A percentile compares a stretch with the other conserved stretches of the same genome.
These are phyloP conservation scores for Apteryx mantelli DNA, from an alignment of 2,113 vertebrate genomes.

Conservation along the genomic window DNA sequence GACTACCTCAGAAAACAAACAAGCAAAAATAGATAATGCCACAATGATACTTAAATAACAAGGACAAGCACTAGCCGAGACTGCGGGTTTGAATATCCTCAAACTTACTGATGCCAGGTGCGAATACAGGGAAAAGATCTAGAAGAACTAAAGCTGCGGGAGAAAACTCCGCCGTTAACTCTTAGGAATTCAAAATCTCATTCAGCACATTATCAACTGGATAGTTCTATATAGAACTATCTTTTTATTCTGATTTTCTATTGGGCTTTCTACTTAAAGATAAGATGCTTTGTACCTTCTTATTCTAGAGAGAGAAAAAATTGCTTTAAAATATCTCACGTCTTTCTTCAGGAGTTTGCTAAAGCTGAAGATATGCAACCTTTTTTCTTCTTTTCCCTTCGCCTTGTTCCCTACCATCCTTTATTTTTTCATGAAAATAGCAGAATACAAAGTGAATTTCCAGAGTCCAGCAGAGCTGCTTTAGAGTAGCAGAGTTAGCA, in stretches of 20 bases:
- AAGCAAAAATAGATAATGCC: neutral
- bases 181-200: neutral
- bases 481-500: slow-evolving; percentile 17
- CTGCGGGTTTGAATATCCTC: neutral
- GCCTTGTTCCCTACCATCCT: neutral
- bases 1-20: neutral
- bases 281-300: neutral
- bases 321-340: neutral
- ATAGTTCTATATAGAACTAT: neutral
- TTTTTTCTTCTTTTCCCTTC: neutral
- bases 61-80: neutral
- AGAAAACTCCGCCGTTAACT: neutral
- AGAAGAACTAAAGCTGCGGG: neutral
- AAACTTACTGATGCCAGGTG: neutral
- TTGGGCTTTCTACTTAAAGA: neutral
- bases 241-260: neutral
- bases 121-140: neutral
- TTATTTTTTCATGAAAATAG: neutral
- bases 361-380: neutral
- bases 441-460: neutral
- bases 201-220: neutral
- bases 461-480: slow-evolving; percentile 23
- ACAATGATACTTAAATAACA: neutral
- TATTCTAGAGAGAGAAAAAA: neutral
- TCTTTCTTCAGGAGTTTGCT: neutral